Evolutionary conservation across 2,113 vertebrate genomes (phyloP).

Genomic region (Gnathonemus echidnorhynchus): DNA sequence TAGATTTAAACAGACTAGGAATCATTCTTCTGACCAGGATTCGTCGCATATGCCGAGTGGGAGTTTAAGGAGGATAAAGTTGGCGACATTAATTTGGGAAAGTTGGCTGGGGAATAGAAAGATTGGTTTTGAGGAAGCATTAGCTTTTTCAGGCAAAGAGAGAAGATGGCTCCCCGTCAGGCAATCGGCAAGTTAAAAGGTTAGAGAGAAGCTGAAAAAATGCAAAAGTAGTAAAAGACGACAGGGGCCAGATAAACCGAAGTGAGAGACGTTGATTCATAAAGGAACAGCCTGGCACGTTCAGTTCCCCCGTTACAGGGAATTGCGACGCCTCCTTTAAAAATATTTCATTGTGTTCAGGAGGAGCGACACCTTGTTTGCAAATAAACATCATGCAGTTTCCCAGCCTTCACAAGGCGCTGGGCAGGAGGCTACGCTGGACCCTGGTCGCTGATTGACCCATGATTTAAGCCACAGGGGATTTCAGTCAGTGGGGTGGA

Average conservation of each 20-base stretch:
- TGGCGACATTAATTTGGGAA: neutral
- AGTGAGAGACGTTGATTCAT: neutral
- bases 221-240: neutral
- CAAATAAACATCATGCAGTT: neutral
- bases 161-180: neutral
- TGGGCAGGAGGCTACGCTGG: neutral
- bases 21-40: neutral
- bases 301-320: too few species aligned
- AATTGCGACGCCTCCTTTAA: too few species aligned
- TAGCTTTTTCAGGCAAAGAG: neutral
- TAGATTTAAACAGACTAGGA: neutral
- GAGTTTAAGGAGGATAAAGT: neutral
- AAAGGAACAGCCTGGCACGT: neutral
- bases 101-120: neutral
- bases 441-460: neutral
- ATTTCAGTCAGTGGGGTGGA: conserved; percentile 10
- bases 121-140: neutral
- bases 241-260: neutral
- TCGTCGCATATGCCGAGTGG: neutral
- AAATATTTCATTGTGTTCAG: neutral
- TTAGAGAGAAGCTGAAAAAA: neutral
- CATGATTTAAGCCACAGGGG: neutral
- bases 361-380: neutral
- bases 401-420: neutral
- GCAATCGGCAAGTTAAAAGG: neutral